Evolutionary conservation across 92 coral and sea anemone species (phyloP), one percentile per base, ranked within the genome.

Genomic region (Heliopora coerulea): DNA sequence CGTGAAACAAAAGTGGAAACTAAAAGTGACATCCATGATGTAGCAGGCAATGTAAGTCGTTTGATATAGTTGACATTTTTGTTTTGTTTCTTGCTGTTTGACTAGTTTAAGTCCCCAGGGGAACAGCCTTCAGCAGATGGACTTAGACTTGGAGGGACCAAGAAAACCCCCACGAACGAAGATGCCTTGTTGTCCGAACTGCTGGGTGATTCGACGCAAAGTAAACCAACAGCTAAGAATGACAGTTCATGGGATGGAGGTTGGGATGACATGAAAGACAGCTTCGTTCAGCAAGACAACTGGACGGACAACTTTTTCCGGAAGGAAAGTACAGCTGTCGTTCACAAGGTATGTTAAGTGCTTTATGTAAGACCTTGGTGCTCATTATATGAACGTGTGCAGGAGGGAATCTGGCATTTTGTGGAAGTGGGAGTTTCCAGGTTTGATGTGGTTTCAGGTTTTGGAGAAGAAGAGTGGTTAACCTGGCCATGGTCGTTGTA

Each of bases 121-220:
- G 62, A 73, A 49, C 32, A 64, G 54, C 35, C 68, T 12, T 34
- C 41, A 59, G 18, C 78, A 1, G 81, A 76, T 17, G 62, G 62
- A 17, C 59, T 75, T 23, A 75, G 66, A 23, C 70, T 75, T 11
- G 59, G 77, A 20, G 80, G 46, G 62, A 67, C 58, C 29, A 82
- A 66, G 65, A 82, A 21, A 46, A 49, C 62, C 27, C 20, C 57
- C 58, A 26, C 30, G 5, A 59, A 65, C 58, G 78, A 82, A 73
- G 86, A 82, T 27, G 49, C 65, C 9, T 64, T 82, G 21, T 49
- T 82, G 44, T 79, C 72, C 34, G 72, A 82, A 20, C 65, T 82
- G 15, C 65, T 82, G 70, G 75, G 78, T 19, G 74, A 62, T 54
- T 2, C 80, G n/a, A 30, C 41, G 24, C 74, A 66, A 18, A 39